Evolutionary conservation across 2,113 vertebrate species (phyloP).

Genomic region (Promerops cafer): DNA sequence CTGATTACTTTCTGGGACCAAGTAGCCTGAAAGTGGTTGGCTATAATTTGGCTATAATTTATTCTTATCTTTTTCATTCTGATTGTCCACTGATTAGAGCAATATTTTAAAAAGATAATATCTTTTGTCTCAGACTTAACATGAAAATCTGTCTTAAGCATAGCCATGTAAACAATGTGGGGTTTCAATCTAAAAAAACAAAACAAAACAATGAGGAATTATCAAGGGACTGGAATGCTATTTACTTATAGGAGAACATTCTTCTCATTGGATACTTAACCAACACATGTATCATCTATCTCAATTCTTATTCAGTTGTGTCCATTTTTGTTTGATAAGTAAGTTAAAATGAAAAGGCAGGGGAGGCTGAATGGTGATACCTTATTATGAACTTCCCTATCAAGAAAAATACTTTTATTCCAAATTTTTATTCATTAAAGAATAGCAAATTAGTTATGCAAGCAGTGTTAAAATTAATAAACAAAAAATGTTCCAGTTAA

Average conservation of each 20-base stretch:
- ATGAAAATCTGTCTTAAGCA: neutral
- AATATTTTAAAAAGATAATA: neutral
- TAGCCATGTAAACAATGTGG: neutral
- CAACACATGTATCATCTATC: neutral
- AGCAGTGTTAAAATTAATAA: neutral
- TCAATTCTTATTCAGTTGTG: neutral
- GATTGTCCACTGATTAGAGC: neutral
- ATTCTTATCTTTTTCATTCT: neutral
- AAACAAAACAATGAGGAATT: neutral
- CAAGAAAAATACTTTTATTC: neutral
- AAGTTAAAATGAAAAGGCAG: neutral
- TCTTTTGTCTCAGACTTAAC: neutral
- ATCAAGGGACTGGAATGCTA: neutral
- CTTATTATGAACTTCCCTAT: neutral
- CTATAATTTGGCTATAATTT: too few species aligned
- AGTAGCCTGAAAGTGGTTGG: neutral
- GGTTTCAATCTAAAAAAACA: neutral
- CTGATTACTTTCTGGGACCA: neutral
- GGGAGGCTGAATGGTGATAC: accelerated
- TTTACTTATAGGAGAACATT: neutral
- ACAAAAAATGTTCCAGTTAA: neutral
- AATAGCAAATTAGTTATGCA: neutral
- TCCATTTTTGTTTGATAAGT: neutral
- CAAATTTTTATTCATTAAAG: neutral
- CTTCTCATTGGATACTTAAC: neutral